Percentiles rank a stretch among this genome's conserved stretches.
Conservation (phyloP, 2,888 invertebrate genomes). For the Heteropelma amictum region DNA sequence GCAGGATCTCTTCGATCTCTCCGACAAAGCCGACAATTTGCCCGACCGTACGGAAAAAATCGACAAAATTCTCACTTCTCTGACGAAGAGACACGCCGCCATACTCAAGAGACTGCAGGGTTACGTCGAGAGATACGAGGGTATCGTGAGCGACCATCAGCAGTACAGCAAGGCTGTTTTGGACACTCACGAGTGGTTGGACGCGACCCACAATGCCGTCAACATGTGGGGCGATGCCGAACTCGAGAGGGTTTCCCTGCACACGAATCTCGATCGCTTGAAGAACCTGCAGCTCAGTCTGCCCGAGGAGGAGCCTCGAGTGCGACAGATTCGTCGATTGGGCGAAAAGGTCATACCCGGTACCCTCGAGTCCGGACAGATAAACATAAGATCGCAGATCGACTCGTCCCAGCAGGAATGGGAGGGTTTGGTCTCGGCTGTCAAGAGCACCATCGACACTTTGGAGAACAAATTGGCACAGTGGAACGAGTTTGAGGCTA, state of each 20-base stretch:
- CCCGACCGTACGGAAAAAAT: constrained; percentile 89
- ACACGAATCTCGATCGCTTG: constrained; percentile 91
- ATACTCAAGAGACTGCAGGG: constrained; percentile 85
- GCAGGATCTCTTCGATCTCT: constrained; percentile 89
- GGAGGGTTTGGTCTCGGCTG: constrained; percentile 88
- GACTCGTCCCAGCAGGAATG: constrained; percentile 94
- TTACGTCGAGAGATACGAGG: constrained; percentile 92
- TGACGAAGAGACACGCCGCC: constrained; percentile 86
- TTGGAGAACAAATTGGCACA: constrained; percentile 91
- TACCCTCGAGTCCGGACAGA: constrained; percentile 89
- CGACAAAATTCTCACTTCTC: constrained; percentile 84
- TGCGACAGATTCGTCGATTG: constrained; percentile 88
- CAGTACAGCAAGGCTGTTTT: constrained; percentile 92
- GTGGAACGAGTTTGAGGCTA: constrained; percentile 94
- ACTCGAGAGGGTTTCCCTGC: constrained; percentile 89
- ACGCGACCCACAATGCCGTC: constrained; percentile 89
- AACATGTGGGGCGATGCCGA: constrained; percentile 90
- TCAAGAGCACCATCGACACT: constrained; percentile 87
- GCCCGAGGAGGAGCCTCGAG: constrained; percentile 91
- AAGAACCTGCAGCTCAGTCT: constrained; percentile 87
- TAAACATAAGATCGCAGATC: constrained; percentile 91
- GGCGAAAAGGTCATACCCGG: constrained; percentile 95
- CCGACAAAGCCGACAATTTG: constrained; percentile 88
- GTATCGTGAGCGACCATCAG: constrained; percentile 92
- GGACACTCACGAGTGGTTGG: constrained; percentile 92